phyloP scores from a whole-genome alignment of 2,888 invertebrate species.

The Philopedon plagiatum region DNA sequence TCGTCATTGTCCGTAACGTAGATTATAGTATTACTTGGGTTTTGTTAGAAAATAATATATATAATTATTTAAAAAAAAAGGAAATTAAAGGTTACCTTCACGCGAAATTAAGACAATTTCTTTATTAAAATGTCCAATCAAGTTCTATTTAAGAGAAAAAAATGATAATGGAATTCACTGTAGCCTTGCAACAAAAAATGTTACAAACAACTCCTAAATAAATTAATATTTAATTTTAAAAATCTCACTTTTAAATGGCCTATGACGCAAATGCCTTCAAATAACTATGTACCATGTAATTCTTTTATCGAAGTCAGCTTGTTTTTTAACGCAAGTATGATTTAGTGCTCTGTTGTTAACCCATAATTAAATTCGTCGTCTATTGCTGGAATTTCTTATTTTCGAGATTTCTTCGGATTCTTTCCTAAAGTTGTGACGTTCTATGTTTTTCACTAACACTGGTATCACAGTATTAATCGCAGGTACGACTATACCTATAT shows the following conservation, averaged over 20 bases:
- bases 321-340: neutral
- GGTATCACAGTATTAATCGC: too few species aligned
- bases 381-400: too few species aligned
- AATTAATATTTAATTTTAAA: constrained; percentile 11
- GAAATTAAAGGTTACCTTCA: neutral
- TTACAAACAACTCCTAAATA: neutral
- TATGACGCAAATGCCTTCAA: constrained; percentile 7
- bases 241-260: constrained; percentile 16
- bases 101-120: neutral
- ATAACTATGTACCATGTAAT: neutral
- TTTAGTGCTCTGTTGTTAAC: neutral
- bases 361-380: too few species aligned
- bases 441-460: too few species aligned
- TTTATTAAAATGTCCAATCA: neutral
- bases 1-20: too few species aligned
- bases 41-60: too few species aligned
- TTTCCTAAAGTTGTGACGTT: too few species aligned
- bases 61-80: too few species aligned
- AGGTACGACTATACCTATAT: too few species aligned
- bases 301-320: neutral
- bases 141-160: neutral
- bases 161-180: neutral
- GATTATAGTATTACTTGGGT: too few species aligned
- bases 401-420: too few species aligned
- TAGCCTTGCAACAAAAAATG: neutral